These are phyloP conservation scores for Fregetta grallaria DNA, from an alignment of 2,113 vertebrate species.

Conservation along the genomic window DNA sequence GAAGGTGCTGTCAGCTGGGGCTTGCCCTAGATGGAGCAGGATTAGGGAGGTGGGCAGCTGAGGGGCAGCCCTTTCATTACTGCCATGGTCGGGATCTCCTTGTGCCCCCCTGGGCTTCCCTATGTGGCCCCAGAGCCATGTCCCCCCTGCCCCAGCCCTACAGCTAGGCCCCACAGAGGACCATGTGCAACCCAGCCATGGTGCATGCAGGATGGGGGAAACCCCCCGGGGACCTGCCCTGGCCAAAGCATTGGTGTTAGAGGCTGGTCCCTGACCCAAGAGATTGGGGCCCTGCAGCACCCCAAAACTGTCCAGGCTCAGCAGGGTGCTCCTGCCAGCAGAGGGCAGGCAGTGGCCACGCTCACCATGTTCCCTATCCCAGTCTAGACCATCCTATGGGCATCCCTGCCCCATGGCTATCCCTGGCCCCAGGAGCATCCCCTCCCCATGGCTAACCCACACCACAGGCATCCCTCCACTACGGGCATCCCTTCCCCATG, in stretches of 20 bases:
- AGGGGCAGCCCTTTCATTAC: too few species aligned
- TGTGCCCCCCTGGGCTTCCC: not conserved
- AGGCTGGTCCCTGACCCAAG: not conserved
- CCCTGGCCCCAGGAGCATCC: too few species aligned
- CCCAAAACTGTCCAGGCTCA: not conserved
- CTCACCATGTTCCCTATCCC: not conserved
- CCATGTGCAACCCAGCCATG: not conserved
- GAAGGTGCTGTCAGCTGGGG: too few species aligned
- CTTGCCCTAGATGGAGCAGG: too few species aligned
- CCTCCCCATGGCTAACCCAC: too few species aligned
- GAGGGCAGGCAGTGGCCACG: not conserved
- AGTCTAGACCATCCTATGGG: not conserved
- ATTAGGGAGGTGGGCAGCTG: too few species aligned
- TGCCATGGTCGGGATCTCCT: too few species aligned
- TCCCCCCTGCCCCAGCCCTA: too few species aligned
- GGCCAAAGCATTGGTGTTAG: not conserved
- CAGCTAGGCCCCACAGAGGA: not conserved
- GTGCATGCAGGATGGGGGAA: not conserved
- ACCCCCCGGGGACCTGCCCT: too few species aligned
- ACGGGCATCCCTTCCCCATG: too few species aligned
- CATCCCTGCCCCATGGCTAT: too few species aligned
- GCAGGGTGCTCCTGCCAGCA: not conserved
- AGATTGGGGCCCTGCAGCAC: not conserved
- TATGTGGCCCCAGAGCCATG: not conserved
- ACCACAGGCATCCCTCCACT: too few species aligned